Evolutionary conservation across 2,797 vertebrate genomes (phyloP).

Genomic region (Chrosomus eos): DNA sequence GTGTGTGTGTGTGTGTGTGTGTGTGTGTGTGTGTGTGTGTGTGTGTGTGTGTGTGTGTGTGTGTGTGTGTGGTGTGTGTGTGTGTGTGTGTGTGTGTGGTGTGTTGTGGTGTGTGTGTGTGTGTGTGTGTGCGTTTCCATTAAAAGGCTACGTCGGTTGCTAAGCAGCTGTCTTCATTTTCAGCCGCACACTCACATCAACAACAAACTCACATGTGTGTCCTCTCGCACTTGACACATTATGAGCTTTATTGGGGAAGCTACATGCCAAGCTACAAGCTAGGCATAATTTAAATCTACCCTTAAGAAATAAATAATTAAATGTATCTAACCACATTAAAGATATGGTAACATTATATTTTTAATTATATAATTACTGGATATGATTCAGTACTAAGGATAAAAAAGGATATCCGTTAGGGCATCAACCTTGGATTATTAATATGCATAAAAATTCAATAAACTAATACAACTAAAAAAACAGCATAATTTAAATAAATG

Average conservation of each 20-base stretch:
- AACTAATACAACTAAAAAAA: background rate
- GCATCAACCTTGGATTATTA: background rate
- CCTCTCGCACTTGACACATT: constrained; percentile 27
- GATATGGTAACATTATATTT: background rate
- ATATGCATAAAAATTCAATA: background rate
- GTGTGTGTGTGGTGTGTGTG: constrained; percentile 46
- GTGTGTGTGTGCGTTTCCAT: constrained; percentile 44
- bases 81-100: constrained; percentile 47
- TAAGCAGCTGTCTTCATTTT: constrained; percentile 49
- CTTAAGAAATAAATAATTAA: background rate
- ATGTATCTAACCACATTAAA: background rate
- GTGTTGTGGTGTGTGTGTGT: constrained; percentile 49
- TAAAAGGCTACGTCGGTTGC: constrained; percentile 47
- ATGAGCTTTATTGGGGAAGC: background rate
- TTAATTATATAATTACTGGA: background rate
- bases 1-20: constrained; percentile 49
- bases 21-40: constrained; percentile 49
- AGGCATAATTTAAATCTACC: background rate
- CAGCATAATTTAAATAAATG: background rate
- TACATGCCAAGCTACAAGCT: background rate
- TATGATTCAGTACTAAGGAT: background rate
- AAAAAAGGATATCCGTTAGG: background rate
- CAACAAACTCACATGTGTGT: constrained; percentile 23
- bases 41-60: constrained; percentile 47
- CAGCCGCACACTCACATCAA: constrained; percentile 27